These are phyloP conservation scores for Xylocopa sonorina DNA, from an alignment of 1,140 invertebrate genomes.

Conservation along the genomic window DNA sequence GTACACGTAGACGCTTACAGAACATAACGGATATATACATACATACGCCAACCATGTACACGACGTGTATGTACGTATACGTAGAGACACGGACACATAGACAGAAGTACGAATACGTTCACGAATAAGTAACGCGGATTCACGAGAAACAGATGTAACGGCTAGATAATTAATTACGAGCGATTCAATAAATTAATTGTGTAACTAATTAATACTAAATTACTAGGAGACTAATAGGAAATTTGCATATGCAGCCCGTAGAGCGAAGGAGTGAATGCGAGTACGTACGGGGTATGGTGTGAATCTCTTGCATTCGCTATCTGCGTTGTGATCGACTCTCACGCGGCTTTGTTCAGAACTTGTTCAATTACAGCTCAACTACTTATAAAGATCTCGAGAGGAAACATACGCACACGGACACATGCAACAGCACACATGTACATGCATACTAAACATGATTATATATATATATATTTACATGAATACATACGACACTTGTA, in stretches of 20 bases:
- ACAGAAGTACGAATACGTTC: constrained; percentile 13
- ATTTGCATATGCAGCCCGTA: constrained; percentile 74
- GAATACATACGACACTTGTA: constrained; percentile 20
- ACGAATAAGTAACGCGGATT: constrained; percentile 62
- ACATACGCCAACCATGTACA: constrained; percentile 8
- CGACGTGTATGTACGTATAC: background rate
- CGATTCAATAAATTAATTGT: constrained; percentile 74
- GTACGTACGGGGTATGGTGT: constrained; percentile 57
- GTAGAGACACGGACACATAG: background rate
- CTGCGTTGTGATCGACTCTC: constrained; percentile 44
- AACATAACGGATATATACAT: constrained; percentile 8
- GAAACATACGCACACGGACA: constrained; percentile 30
- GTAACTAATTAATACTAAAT: constrained; percentile 76
- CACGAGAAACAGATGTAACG: constrained; percentile 70
- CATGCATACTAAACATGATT: constrained; percentile 4
- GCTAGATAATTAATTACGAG: constrained; percentile 71
- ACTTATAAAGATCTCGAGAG: constrained; percentile 49
- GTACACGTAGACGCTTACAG: constrained; percentile 15
- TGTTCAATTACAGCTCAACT: constrained; percentile 53
- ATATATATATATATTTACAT: constrained; percentile 1
- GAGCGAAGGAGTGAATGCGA: constrained; percentile 72
- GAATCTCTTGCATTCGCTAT: constrained; percentile 38
- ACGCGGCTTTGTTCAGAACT: constrained; percentile 55
- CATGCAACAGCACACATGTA: constrained; percentile 21
- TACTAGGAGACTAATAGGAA: constrained; percentile 72